Evolutionary conservation across 2,797 vertebrate genomes (phyloP), one percentile per base, ranked within the genome.

Genomic region (Coluber constrictor): DNA sequence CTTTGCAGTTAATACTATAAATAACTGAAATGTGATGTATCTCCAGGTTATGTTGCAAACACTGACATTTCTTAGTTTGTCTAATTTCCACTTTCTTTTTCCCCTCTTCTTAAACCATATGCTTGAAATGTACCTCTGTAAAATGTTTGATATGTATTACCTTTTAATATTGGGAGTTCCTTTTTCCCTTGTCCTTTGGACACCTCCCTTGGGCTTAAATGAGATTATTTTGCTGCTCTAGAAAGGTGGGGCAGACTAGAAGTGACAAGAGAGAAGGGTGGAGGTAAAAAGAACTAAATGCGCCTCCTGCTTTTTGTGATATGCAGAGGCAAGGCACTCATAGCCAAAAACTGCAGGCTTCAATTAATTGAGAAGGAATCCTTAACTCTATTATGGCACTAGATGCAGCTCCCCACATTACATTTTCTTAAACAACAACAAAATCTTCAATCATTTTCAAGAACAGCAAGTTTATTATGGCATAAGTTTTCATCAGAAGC

Each of bases 191-290:
- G 4, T 27, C 25, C 47, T 60, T 70, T 90, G 27, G 74, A 60
- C 27, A 87, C 83, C 32, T 70, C 37, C 89, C 92, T 66, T 74
- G 83, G 66, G 79, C 88, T 93, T 56, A 54, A 90, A 43, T 29
- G 23, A 93, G 92, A 86, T 93, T 93, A 93, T 87, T 86, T 57
- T 63, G 25, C 32, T 61, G 8, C 51, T 63, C 32, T 70, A 55
- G 37, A 27, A 66, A 90, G 79, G n/a, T 87, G 89, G 79, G n/a
- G 83, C 16, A 10, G 60, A 87, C 13, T 66, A 63, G n/a, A 90
- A 90, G 25, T 86, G 3, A 55, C 32, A 87, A 37, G n/a, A 27
- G n/a, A 92, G 51, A 54, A 43, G 88, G 70, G 63, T 51, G 47
- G 32, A 43, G 23, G 63, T 29, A 27, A 32, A 32, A 56, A 63